A percentile compares a stretch with the other conserved stretches of the same genome.
These are phyloP conservation scores for Wasmannia auropunctata DNA, from an alignment of 1,140 invertebrate genomes.

Conservation along the genomic window DNA sequence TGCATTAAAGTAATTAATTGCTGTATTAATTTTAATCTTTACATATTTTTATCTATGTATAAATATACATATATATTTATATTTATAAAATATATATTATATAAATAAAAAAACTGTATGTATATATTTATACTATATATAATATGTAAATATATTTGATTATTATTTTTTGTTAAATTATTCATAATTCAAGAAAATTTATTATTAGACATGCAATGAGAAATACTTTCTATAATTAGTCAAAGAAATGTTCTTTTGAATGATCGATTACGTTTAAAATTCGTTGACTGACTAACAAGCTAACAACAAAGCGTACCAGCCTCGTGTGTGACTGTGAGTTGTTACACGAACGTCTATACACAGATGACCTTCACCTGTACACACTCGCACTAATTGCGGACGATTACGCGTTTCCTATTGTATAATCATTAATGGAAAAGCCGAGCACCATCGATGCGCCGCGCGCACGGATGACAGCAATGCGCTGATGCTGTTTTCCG, in stretches of 20 bases:
- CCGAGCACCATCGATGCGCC: not conserved
- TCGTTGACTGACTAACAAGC: not conserved
- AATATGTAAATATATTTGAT: no score
- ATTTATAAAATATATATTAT: no score
- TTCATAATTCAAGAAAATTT: not conserved
- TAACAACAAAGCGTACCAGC: not conserved
- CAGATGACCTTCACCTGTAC: not conserved
- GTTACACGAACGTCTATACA: not conserved
- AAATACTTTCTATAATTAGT: not conserved
- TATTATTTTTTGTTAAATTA: not conserved
- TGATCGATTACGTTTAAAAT: not conserved
- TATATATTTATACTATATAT: no score
- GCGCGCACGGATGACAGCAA: not conserved
- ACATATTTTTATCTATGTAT: no score
- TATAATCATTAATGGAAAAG: conserved; percentile 18
- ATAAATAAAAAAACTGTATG: no score
- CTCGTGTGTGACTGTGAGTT: not conserved
- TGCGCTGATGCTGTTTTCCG: not conserved
- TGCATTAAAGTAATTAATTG: no score
- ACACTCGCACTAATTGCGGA: not conserved
- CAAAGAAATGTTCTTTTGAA: not conserved
- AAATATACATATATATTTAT: no score
- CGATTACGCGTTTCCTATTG: conserved; percentile 4
- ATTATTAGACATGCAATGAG: not conserved
- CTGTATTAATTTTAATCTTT: no score